Evolutionary conservation across 2,113 vertebrate genomes (phyloP), one percentile per base, ranked within the genome.

Genomic region (Eubucco bourcierii): DNA sequence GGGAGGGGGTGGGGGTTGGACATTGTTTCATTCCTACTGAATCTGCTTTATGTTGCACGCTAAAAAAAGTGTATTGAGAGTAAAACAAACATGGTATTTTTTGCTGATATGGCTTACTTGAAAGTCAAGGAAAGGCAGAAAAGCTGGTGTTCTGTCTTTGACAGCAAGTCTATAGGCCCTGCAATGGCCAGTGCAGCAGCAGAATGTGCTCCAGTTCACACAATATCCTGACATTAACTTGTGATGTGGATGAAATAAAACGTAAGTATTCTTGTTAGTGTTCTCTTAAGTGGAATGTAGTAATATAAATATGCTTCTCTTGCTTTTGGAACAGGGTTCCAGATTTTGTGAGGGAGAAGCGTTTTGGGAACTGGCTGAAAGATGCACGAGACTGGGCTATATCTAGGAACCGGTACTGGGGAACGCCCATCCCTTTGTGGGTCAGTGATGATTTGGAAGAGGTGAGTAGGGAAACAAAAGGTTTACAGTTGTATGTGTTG

Each of bases 391-490:
- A 99, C 88, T 99, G 99, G 99, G 99, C 99, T 15, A 95, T 99
- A 94, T 99, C 99, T 18, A 98, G 99, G 84, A 99, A 99, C 97
- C 98, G 99, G 29, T 99, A 99, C 97, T 99, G 99, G 99, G 99
- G 99, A 14, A 99, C 99, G 4, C 99, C 99, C 4, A 99, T 99
- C 90, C 99, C 99, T 1, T 94, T 99, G 81, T 99, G 99, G 99
- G 98, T 99, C 98, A 99, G 99, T 13, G 98, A 98, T 1, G 99
- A 99, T 96, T 98, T 98, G 55, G 98, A 99, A 87, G 99, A 99
- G 99, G 99, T 99, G 77, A n/a, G 94, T 74, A 64, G 73, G 41
- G 6, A 58, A 47, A 10, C 6, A 2, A 59, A 56, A 59, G 9
- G 46, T 6, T 41, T 33, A 10, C 18, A 64, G 10, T 3, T 53